Evolutionary conservation across 1,140 invertebrate species (phyloP).

Genomic region (Samia ricini): DNA sequence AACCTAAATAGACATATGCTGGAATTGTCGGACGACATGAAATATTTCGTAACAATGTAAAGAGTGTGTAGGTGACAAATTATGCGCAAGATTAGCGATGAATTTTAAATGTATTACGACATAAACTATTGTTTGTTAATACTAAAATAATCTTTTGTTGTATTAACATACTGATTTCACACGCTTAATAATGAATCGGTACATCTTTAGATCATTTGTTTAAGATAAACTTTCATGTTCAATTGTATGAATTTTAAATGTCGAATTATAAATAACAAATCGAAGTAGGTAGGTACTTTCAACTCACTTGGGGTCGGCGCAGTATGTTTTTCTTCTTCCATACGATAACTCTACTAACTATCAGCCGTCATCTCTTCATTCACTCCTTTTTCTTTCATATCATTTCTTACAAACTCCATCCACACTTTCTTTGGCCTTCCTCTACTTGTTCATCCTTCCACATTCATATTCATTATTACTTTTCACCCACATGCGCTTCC

Average conservation of each 20-base stretch:
- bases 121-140: slow-evolving; percentile 38
- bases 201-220: background rate
- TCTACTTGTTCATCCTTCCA: too few species aligned
- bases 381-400: too few species aligned
- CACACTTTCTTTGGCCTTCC: too few species aligned
- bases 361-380: too few species aligned
- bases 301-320: too few species aligned
- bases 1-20: background rate
- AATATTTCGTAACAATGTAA: background rate
- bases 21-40: background rate
- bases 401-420: too few species aligned
- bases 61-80: slow-evolving; percentile 52
- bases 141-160: slow-evolving; percentile 20
- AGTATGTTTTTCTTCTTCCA: too few species aligned
- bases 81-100: slow-evolving; percentile 49
- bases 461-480: too few species aligned
- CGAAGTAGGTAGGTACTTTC: too few species aligned
- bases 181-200: slow-evolving; percentile 23
- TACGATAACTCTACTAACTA: too few species aligned
- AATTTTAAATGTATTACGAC: slow-evolving; percentile 39
- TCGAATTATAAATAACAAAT: background rate
- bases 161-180: slow-evolving; percentile 35
- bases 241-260: background rate
- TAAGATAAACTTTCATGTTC: background rate
- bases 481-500: too few species aligned